A percentile compares a stretch with the other conserved stretches of the same genome.
phyloP scores from a whole-genome alignment of 2,797 vertebrate genomes.

The Platalea minor region DNA sequence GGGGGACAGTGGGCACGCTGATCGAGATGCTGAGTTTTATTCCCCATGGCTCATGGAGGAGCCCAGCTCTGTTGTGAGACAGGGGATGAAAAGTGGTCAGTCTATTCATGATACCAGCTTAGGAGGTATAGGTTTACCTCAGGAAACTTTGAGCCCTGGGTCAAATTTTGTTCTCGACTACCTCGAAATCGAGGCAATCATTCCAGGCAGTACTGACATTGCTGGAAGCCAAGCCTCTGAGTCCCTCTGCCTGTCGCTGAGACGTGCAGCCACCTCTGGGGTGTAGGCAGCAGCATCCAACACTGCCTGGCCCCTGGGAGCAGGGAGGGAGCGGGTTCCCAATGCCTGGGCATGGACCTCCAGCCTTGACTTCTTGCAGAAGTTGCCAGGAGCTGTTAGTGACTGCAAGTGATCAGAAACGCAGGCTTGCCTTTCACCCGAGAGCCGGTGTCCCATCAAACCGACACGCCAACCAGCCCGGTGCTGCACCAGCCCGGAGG shows the following conservation, averaged over 20 bases:
- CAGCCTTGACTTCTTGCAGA: background rate
- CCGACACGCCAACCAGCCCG: fast-evolving
- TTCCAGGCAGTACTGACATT: fast-evolving
- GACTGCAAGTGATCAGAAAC: background rate
- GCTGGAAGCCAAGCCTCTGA: fast-evolving
- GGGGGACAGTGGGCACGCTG: background rate
- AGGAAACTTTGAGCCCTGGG: background rate
- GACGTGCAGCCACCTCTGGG: no score
- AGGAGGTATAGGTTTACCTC: fast-evolving
- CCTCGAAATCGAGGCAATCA: background rate
- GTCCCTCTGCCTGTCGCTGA: fast-evolving
- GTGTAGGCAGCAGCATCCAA: background rate
- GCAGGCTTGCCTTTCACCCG: background rate
- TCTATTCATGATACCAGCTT: fast-evolving
- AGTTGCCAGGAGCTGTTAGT: background rate
- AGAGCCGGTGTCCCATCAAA: background rate
- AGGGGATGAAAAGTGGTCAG: background rate
- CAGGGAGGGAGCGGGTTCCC: background rate
- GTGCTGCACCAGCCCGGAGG: background rate
- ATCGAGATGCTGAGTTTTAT: background rate
- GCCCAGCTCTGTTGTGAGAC: background rate
- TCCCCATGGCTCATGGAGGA: fast-evolving
- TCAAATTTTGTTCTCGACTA: background rate
- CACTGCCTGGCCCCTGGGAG: fast-evolving
- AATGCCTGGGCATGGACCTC: fast-evolving